Evolutionary conservation across 2,797 vertebrate species (phyloP).

Genomic region (Oreochromis mossambicus): DNA sequence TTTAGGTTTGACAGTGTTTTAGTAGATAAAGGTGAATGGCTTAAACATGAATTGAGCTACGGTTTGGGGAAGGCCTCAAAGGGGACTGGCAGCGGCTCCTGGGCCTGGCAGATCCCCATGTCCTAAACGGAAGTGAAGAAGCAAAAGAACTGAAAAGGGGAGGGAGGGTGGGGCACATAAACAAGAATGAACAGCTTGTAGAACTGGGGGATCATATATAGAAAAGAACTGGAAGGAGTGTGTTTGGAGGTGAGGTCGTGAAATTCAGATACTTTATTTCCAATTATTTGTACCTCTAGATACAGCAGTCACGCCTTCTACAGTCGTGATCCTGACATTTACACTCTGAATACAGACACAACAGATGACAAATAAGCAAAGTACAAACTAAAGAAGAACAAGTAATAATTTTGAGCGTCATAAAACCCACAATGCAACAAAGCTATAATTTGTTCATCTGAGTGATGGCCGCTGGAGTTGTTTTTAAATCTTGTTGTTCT

Average conservation of each 20-base stretch:
- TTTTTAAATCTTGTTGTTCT: background rate
- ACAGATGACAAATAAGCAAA: background rate
- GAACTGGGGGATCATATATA: background rate
- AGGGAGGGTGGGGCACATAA: background rate
- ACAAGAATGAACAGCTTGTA: background rate
- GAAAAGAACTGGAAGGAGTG: background rate
- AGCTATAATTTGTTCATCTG: background rate
- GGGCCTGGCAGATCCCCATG: background rate
- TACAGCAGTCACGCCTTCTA: background rate
- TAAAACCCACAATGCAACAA: background rate
- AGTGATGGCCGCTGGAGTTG: background rate
- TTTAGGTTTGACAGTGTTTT: too few species aligned
- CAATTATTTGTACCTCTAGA: background rate
- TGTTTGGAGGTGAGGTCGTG: background rate
- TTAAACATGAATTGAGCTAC: background rate
- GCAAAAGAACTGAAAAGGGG: background rate
- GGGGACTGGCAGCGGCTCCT: background rate
- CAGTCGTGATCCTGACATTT: background rate
- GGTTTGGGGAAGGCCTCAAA: background rate
- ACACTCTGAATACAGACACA: background rate
- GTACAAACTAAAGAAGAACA: background rate
- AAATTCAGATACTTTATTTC: background rate
- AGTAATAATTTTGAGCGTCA: background rate
- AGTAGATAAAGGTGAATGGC: too few species aligned
- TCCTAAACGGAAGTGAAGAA: background rate